Conservation (phyloP, 2,888 invertebrate genomes). For the Masnerella sp. region DNA sequence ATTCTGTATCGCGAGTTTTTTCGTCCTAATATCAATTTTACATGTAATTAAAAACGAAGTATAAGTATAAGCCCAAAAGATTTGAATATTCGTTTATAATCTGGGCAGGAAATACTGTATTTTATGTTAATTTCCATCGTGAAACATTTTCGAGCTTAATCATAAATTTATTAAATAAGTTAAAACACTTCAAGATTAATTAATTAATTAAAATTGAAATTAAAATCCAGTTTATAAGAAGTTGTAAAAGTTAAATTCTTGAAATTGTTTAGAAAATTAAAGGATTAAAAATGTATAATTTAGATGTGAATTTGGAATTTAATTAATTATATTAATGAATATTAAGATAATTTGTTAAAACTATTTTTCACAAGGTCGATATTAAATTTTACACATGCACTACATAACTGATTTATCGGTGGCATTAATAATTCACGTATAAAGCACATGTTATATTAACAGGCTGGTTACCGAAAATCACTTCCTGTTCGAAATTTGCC, state of each 20-base stretch:
- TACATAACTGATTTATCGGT: conserved; percentile 32
- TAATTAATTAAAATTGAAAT: too few species aligned
- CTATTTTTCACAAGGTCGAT: neutral
- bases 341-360: conserved; percentile 4
- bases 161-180: too few species aligned
- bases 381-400: neutral
- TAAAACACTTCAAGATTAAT: too few species aligned
- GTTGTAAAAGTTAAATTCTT: too few species aligned
- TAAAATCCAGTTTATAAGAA: too few species aligned
- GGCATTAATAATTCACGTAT: conserved; percentile 36
- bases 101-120: too few species aligned
- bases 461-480: conserved; percentile 41
- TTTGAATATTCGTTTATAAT: neutral
- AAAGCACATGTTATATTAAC: conserved; percentile 39
- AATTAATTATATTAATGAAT: conserved; percentile 15
- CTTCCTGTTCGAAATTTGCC: conserved; percentile 35
- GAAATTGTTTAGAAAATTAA: too few species aligned
- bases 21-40: conserved; percentile 3
- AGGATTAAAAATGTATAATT: too few species aligned
- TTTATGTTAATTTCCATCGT: too few species aligned
- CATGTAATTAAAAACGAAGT: neutral
- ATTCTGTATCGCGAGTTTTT: conserved; percentile 6
- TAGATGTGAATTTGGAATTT: too few species aligned
- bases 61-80: neutral
- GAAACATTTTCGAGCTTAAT: too few species aligned